These are phyloP conservation scores for Drosophila maculinotata DNA, from an alignment of 2,888 invertebrate genomes.

Conservation along the genomic window DNA sequence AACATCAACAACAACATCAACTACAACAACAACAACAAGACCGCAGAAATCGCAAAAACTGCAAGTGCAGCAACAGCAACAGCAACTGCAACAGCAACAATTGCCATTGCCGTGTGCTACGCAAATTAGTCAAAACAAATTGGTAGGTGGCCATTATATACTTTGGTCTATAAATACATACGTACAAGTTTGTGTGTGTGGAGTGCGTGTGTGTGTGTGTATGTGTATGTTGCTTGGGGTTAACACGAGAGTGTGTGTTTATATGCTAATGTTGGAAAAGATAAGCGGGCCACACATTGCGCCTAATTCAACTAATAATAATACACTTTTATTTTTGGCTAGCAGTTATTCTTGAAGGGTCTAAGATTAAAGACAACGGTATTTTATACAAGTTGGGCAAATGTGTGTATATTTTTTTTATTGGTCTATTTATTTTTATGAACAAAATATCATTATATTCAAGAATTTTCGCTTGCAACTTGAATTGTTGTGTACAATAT, in stretches of 20 bases:
- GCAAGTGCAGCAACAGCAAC: slow-evolving; percentile 39
- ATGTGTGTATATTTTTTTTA: too few relatives aligned
- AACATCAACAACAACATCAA: slow-evolving; percentile 39
- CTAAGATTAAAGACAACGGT: not conserved
- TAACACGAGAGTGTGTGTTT: slow-evolving; percentile 13
- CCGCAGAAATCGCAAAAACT: slow-evolving; percentile 45
- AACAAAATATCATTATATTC: too few relatives aligned
- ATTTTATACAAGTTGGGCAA: not conserved
- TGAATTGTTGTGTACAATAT: too few relatives aligned
- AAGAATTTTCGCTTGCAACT: too few relatives aligned
- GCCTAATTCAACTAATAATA: slow-evolving; percentile 18
- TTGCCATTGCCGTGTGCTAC: slow-evolving; percentile 62
- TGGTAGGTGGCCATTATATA: slow-evolving; percentile 69
- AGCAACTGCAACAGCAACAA: slow-evolving; percentile 50
- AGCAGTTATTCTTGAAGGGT: not conserved
- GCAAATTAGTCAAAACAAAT: slow-evolving; percentile 73
- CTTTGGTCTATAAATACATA: slow-evolving; percentile 35
- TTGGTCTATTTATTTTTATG: too few relatives aligned
- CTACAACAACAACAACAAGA: slow-evolving; percentile 29
- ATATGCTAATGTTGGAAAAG: not conserved
- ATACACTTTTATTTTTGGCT: not conserved
- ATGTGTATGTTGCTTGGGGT: too few relatives aligned
- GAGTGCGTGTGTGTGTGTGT: not conserved
- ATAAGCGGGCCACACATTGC: not conserved
- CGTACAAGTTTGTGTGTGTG: not conserved